Evolutionary conservation across 2,888 invertebrate species (phyloP), one percentile per base, ranked within the genome.

Genomic region (Elaeidobius kamerunicus): DNA sequence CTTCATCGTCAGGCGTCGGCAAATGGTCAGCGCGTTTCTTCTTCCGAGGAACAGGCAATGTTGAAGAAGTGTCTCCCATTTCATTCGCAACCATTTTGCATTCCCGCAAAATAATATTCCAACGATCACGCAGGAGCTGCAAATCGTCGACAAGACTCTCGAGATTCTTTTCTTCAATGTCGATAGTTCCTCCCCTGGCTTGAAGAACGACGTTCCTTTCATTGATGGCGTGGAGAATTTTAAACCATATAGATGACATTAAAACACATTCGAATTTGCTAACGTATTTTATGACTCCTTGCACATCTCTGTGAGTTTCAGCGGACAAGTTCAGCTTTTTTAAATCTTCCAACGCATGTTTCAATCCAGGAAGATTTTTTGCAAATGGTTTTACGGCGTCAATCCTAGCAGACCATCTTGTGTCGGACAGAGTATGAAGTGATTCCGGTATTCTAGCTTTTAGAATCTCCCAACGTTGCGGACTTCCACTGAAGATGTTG

Each of bases 351-450:
- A 41, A 7, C 14, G 41, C 27, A 16, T 44, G 17, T 15, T 34
- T 34, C 19, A 48, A 19, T 17, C 27, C 41, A 7, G 48, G 12
- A 30, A 40, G 34, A 6, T 19, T 17, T 17, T 40, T 16, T 4
- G 34, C 19, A 32, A 48, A 48, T 27, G 48, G 19, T 17, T 27
- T 48, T n/a, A 39, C 19, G 5, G 14, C 16, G 11, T 48, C 48
- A 9, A 34, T 32, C 17, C 48, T 28, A 20, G 48, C 48, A 45
- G 45, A 45, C 45, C 45, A 45, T 12, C 36, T 3, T 6, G 45
- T 35, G 6, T 11, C 18, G 9, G 45, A 45, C n/a, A 23, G 11
- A 12, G 19, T 11, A 19, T 45, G 44, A n/a, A 40, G 30, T 12
- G 30, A 28, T 6, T 3, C 19, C 12, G 18, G 23, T 28, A 28